Base-by-base conservation (phyloP, 2,888 invertebrate genomes). In the Chorisops tibialis region DNA sequence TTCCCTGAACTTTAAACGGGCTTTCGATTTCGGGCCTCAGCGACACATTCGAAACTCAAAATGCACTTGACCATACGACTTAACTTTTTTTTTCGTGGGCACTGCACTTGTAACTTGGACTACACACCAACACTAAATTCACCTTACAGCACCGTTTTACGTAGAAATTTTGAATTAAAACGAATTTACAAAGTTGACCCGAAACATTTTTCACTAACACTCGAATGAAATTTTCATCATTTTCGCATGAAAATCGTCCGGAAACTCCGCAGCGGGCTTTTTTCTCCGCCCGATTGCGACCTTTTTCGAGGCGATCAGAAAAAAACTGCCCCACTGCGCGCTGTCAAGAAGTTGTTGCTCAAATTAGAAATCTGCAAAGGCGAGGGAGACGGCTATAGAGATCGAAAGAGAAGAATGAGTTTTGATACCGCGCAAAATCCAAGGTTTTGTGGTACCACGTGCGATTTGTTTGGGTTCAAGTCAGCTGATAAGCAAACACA, bases 321-420 rank as follows among this genome's bases (percentile, higher is more conserved):
- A 16, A 35, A 56, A 56, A 56, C 43, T 56, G 56, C 56, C 30
- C 43, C 43, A 43, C 16, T 18, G 14, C 5, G 24, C 16, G 41
- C 1, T 43, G 54, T 41, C 54, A 54, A 43, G 41, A 22, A 54
- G 56, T 56, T n/a, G n/a, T n/a, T 45, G 56, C 56, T 56, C 56
- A 56, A 56, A 21, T 14, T 2, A 43, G 11, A 4, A 2, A 39
- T 21, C 24, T 56, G 43, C 45, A 35, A 7, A 18, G 11, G 37
- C 11, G 11, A 56, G n/a, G 9, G 45, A 43, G 45, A 56, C 14
- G 6, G 56, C 30, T 7, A 30, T 24, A 7, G 22, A 22, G 16
- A 6, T n/a, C 7, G 21, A 21, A 30, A 30, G 35, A 56, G 30
- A 12, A 3, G 4, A 12, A 12, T 5, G n/a, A 7, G 56, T 43